Evolutionary conservation across 23 tunicate genomes (phyloP), one percentile per base, ranked within the genome.

Genomic region (Trididemnum nubilum): DNA sequence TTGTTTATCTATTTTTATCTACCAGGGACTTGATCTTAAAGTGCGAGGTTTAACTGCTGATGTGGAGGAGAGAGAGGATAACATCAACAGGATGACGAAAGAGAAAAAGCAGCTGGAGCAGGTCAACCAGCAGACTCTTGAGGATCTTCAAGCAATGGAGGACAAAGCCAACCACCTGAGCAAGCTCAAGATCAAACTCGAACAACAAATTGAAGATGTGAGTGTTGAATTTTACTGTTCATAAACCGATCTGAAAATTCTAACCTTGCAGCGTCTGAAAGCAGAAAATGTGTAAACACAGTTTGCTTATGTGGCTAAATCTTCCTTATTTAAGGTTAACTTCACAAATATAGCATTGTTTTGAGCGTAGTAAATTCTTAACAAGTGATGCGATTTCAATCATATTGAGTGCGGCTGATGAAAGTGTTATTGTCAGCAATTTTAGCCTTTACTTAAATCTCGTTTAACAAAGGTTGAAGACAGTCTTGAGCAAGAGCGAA

Each of bases 111-210:
- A 89, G 71, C 78, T 94, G 51, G 95, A 94, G 0, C 82, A 89
- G 44, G 95, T 89, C 85, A 89, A 94, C 77, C 94, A 96, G 81
- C 99, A 96, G 39, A 92, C 96, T 33, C 81, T 96, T 30, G 99
- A 96, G 63, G 99, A 96, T 72, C 89, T 96, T 0, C 99, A 96
- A 77, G 94, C 93, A 25, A 92, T 91, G 96, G 99, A 96, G 61
- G 99, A 96, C 86, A 96, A 96, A 77, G 94, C 94, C 59, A 91
- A 96, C 60, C 92, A 92, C 52, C 90, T 96, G 36, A 87, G 97
- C 49, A 96, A 96, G 79, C 71, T 92, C 36, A 96, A 96, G 90
- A 88, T 80, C 85, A 96, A 93, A 39, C 86, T 93, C 31, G 98
- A 93, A 50, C 93, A 87, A 69, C 98, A 93, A 69, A 83, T 93